phyloP scores from a whole-genome alignment of 2,113 vertebrate species.

The Silurus glanis region DNA sequence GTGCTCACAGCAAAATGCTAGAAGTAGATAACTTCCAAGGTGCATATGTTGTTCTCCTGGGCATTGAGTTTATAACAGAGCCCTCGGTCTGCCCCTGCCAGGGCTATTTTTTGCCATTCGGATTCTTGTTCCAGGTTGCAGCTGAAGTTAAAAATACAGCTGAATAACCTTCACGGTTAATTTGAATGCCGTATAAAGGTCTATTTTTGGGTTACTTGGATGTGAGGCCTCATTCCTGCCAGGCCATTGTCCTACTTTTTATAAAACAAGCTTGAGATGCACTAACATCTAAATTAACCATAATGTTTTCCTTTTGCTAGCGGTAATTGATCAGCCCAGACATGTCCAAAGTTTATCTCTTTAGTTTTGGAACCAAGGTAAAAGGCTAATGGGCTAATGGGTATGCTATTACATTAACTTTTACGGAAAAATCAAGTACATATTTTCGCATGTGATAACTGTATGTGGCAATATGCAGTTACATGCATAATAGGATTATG shows the following conservation, averaged over 20 bases:
- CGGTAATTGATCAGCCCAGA: background rate
- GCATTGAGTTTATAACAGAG: background rate
- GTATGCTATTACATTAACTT: background rate
- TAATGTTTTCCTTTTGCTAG: background rate
- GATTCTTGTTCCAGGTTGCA: conserved; percentile 44
- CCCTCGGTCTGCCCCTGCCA: conserved; percentile 43
- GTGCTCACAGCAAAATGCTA: background rate
- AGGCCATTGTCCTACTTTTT: conserved; percentile 44
- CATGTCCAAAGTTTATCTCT: background rate
- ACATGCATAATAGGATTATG: background rate
- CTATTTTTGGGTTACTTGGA: conserved; percentile 49
- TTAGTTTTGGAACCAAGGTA: background rate
- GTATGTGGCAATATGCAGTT: background rate
- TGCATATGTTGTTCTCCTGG: background rate
- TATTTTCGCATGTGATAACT: background rate
- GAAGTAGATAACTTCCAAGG: background rate
- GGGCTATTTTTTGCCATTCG: conserved; percentile 56
- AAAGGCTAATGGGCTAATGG: background rate
- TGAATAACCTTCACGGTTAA: conserved; percentile 37
- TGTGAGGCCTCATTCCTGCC: conserved; percentile 50
- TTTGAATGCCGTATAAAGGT: conserved; percentile 41
- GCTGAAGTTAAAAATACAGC: conserved; percentile 63
- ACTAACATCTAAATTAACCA: background rate
- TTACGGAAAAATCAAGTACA: background rate
- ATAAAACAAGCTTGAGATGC: background rate